These are phyloP conservation scores for Noturus placidus DNA, from an alignment of 2,113 vertebrate species.

Conservation along the genomic window DNA sequence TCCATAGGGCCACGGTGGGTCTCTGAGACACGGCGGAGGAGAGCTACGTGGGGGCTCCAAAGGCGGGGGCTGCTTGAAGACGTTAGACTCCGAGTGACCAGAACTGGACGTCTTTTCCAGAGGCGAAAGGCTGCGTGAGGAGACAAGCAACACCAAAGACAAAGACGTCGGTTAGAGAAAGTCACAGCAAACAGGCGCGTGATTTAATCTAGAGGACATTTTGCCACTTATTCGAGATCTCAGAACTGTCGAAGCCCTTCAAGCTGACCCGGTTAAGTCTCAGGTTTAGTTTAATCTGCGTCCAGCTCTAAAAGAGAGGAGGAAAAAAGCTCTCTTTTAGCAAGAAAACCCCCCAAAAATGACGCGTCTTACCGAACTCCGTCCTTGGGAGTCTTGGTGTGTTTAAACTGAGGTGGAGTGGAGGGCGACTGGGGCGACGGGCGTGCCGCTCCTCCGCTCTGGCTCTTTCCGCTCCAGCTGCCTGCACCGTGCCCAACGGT, in stretches of 20 bases:
- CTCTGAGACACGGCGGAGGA: conserved; percentile 72
- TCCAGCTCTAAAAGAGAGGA: neutral
- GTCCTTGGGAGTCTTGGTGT: conserved; percentile 80
- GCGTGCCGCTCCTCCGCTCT: conserved; percentile 63
- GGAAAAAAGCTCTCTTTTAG: neutral
- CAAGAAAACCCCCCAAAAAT: neutral
- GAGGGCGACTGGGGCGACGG: conserved; percentile 72
- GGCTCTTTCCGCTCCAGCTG: conserved; percentile 66
- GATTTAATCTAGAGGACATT: neutral
- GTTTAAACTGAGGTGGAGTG: conserved; percentile 74
- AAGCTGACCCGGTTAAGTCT: neutral
- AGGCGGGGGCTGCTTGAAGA: conserved; percentile 77
- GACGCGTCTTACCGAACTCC: conserved; percentile 77
- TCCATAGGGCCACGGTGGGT: conserved; percentile 73
- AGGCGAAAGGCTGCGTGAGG: conserved; percentile 77
- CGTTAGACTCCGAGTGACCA: conserved; percentile 77
- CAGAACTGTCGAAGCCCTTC: neutral
- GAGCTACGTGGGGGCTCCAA: conserved; percentile 70
- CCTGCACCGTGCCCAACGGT: conserved; percentile 56
- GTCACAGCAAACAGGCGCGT: neutral
- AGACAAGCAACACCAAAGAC: neutral
- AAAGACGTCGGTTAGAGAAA: neutral
- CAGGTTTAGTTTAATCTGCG: neutral
- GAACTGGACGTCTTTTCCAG: conserved; percentile 83
- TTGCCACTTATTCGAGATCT: neutral